These are phyloP conservation scores for Temnothorax unifasciatus DNA, from an alignment of 2,888 invertebrate species.

Conservation along the genomic window DNA sequence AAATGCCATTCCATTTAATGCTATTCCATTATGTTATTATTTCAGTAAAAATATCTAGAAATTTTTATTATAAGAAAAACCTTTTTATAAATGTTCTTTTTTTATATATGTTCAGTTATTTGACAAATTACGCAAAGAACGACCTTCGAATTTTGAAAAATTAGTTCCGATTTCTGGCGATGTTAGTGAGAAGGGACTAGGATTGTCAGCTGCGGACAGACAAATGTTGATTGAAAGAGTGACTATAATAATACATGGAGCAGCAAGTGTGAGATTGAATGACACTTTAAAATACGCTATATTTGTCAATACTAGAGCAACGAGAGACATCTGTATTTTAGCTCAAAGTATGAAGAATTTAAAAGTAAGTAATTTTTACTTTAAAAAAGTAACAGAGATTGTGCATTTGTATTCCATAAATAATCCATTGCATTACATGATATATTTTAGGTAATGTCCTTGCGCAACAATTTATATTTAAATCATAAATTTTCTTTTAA, in stretches of 20 bases:
- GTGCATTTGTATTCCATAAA: too few relatives aligned
- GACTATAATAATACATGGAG: constrained; percentile 89
- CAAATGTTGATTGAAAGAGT: constrained; percentile 87
- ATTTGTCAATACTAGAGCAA: constrained; percentile 89
- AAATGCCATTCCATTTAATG: too few relatives aligned
- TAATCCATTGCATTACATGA: too few relatives aligned
- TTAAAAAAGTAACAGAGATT: too few relatives aligned
- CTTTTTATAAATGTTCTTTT: too few relatives aligned
- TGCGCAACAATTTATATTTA: too few relatives aligned
- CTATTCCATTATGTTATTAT: too few relatives aligned
- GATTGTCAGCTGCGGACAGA: constrained; percentile 86
- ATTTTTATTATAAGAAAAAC: too few relatives aligned
- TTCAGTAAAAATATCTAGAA: too few relatives aligned
- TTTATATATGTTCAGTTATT: constrained; percentile 89
- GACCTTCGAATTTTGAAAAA: constrained; percentile 88
- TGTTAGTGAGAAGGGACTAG: constrained; percentile 88
- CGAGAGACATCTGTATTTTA: constrained; percentile 89
- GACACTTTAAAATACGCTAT: constrained; percentile 91
- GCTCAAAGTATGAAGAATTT: constrained; percentile 88
- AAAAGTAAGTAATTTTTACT: constrained; percentile 80
- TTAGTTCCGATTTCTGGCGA: constrained; percentile 90
- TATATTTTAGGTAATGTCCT: too few relatives aligned
- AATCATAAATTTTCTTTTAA: too few relatives aligned
- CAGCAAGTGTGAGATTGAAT: constrained; percentile 90
- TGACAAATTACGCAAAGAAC: constrained; percentile 88